Evolutionary conservation across 2,888 invertebrate genomes (phyloP), one percentile per base, ranked within the genome.

Genomic region (Sympetrum striolatum): DNA sequence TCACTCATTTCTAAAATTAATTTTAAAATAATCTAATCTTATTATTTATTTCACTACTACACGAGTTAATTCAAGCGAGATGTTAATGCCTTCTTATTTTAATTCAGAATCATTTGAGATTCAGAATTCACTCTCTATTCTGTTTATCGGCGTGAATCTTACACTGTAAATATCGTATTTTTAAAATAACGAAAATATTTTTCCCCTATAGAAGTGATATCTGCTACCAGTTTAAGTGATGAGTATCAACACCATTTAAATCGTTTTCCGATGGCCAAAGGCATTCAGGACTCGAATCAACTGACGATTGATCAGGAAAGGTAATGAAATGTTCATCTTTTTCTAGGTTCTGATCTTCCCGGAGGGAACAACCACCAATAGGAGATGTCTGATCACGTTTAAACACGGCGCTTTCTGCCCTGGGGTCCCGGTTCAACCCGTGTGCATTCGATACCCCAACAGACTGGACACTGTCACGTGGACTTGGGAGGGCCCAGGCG

Each of bases 291-390:
- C 44, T 8, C 44, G 10, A 44, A 6, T 1, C 44, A 44, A 44
- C n/a, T n/a, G n/a, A n/a, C n/a, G n/a, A n/a, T n/a, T n/a, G n/a
- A n/a, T n/a, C n/a, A n/a, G n/a, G n/a, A n/a, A n/a, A n/a, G 5
- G n/a, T 5, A 2, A 25, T 25, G 6, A 2, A 1, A n/a, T 73
- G 25, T 31, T 82, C 73, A n/a, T 91, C 58, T 60, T 53, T 90
- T 93, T 94, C 6, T 94, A 97, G 96, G 96, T 99, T 90, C 95
- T 98, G 91, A 98, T 99, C 93, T 99, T 99, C 94, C 98, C 99
- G 0, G 99, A 99, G 94, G 99, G 99, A 86, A 99, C 99, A 0
- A 99, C 98, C 94, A 98, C 99, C 53, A 99, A 99, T 94, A 96
- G 98, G 44, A 97, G 97, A 0, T 98, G 98, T 93, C 94, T 99